Evolutionary conservation across 2,113 vertebrate species (phyloP), one percentile per base, ranked within the genome.

Genomic region (Chunga burmeisteri): DNA sequence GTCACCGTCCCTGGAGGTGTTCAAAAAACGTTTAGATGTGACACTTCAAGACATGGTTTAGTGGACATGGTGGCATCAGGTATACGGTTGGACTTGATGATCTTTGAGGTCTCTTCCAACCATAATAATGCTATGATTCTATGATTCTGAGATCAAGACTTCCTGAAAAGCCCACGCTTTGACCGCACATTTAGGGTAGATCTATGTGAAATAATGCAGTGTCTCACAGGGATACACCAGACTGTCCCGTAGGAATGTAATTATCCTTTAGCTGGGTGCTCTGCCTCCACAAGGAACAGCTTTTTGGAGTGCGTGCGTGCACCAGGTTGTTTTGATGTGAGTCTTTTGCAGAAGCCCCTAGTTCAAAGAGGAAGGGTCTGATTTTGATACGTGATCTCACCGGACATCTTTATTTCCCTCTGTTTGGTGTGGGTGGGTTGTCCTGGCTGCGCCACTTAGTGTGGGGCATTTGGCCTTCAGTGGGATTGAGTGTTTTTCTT

Each of bases 221-320:
- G 8, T 78, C 16, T 81, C n/a, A n/a, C 61, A 81, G 36, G 10
- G 15, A 7, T 66, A 26, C 7, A n/a, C 6, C 1, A 3, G 19
- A 32, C 34, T 0, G 0, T 86, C 29, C 25, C 6, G 2, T 34
- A 59, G 38, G 55, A 88, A 55, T 67, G 56, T 58, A 44, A 7
- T 55, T 55, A 13, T 81, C 7, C 83, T 75, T 71, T 79, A 79
- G 11, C 16, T 84, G 70, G 16, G 15, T 78, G 42, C 40, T 68
- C 50, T 78, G 0, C 32, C 23, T 82, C 38, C 8, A 11, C 22
- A 63, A 53, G 25, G 17, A 92, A 9, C 34, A 62, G 46, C 23
- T 55, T 90, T 94, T 74, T 71, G 42, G 46, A 78, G 17, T 50
- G 14, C 65, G 6, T 77, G 8, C 25, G 9, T 74, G 29, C 36